Evolutionary conservation across 2,888 invertebrate genomes (phyloP).

Genomic region (Drosophila anceps): DNA sequence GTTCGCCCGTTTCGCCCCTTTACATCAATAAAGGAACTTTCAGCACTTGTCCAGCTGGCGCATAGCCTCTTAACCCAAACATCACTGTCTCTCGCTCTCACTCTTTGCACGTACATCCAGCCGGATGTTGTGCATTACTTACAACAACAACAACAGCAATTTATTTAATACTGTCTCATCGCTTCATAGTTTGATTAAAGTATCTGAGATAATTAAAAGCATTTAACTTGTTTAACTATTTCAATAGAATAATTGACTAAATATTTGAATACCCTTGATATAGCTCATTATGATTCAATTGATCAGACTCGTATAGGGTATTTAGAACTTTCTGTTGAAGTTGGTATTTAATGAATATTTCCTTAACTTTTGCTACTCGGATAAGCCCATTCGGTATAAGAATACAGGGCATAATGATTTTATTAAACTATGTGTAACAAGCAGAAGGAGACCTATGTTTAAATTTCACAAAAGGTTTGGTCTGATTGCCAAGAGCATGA

Average conservation of each 20-base stretch:
- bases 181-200: neutral
- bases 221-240: neutral
- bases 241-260: neutral
- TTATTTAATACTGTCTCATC: neutral
- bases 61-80: neutral
- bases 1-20: slow-evolving; percentile 13
- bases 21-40: slow-evolving; percentile 42
- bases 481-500: no score
- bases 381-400: no score
- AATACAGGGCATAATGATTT: no score
- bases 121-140: slow-evolving; percentile 4
- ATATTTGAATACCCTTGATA: neutral
- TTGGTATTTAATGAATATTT: no score
- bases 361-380: no score
- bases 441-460: no score
- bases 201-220: neutral
- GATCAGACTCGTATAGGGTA: no score
- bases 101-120: neutral
- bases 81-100: neutral
- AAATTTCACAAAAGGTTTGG: no score
- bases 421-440: no score
- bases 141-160: neutral
- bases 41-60: slow-evolving; percentile 28
- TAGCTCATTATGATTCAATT: no score
- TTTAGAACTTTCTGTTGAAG: no score